Percentiles rank a stretch among this genome's conserved stretches.
Evolutionary conservation across 2,113 vertebrate genomes (phyloP).

Genomic region (Nymphicus hollandicus): DNA sequence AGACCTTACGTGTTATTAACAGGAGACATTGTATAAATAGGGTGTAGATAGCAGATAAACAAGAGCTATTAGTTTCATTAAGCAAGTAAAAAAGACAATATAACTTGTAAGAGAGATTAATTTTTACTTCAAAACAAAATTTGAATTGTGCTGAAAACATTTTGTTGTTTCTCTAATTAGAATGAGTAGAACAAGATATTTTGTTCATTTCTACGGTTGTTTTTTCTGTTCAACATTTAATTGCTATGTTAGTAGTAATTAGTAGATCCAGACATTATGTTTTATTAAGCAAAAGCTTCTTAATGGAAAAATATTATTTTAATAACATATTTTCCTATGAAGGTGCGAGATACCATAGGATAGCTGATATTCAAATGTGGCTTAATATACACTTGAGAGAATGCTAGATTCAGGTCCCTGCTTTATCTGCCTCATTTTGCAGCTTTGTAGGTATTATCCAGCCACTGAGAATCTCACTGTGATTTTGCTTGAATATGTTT

Average conservation of each 20-base stretch:
- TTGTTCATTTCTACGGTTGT: accelerated
- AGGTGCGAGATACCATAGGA: not conserved
- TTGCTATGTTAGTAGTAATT: not conserved
- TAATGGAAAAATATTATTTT: not conserved
- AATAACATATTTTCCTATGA: not conserved
- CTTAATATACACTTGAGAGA: not conserved
- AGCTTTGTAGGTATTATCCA: not conserved
- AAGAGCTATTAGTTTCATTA: not conserved
- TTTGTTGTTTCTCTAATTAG: not conserved
- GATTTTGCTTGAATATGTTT: not conserved
- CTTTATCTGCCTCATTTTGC: not conserved
- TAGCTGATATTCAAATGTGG: not conserved
- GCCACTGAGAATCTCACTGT: not conserved
- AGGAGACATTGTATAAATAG: not conserved
- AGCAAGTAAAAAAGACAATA: not conserved
- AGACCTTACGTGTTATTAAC: not conserved
- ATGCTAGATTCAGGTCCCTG: not conserved
- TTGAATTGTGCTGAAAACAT: not conserved
- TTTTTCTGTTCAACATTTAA: not conserved
- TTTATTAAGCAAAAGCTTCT: not conserved
- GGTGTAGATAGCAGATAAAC: not conserved
- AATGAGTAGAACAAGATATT: not conserved
- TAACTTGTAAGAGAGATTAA: not conserved
- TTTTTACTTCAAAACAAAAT: not conserved
- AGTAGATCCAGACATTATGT: not conserved